Conservation (phyloP, 2,113 vertebrate species). For the Struthio camelus region DNA sequence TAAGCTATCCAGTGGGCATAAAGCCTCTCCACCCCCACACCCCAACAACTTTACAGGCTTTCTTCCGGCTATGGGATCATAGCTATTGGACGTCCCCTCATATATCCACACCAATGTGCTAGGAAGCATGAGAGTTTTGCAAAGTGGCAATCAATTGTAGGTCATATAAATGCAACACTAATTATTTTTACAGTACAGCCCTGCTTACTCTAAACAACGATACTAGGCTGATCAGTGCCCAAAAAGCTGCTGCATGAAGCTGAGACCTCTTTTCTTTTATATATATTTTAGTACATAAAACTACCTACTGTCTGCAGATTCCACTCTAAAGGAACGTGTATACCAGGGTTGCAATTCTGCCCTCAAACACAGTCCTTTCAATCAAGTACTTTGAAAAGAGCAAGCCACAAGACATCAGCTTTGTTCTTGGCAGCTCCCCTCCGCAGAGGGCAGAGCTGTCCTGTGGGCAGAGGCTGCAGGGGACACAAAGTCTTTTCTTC, state of each 20-base stretch:
- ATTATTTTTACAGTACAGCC: neutral
- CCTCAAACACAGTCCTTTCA: neutral
- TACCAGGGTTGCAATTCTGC: neutral
- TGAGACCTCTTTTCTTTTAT: neutral
- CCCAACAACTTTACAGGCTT: neutral
- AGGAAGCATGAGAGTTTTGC: neutral
- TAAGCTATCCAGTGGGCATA: neutral
- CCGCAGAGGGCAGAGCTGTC: rapidly evolving
- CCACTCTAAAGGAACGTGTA: neutral
- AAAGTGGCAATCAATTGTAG: neutral
- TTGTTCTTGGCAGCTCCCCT: neutral
- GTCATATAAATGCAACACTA: neutral
- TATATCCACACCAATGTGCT: neutral
- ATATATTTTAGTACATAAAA: neutral
- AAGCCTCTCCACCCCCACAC: neutral
- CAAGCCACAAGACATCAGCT: neutral
- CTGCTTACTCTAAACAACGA: neutral
- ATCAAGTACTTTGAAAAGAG: neutral
- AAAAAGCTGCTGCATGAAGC: neutral
- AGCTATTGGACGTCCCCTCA: neutral
- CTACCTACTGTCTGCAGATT: neutral
- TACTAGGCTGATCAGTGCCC: neutral
- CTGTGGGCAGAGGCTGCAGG: neutral
- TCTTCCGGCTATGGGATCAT: neutral
- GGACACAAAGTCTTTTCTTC: neutral